Conservation (phyloP, 1,140 invertebrate genomes). For the Drosophila littoralis region DNA sequence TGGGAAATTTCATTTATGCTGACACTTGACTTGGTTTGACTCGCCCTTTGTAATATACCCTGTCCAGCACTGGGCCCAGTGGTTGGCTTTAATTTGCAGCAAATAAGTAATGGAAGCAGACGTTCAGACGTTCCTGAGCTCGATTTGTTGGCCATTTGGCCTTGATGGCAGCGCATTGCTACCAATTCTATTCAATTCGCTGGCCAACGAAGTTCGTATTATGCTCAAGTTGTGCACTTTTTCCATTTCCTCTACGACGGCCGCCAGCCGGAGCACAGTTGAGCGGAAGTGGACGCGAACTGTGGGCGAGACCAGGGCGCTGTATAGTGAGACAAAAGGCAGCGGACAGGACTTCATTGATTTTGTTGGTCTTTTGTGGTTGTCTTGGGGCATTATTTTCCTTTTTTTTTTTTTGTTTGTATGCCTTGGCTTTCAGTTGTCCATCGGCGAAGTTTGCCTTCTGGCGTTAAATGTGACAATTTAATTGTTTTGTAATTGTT, state of each 20-base stretch:
- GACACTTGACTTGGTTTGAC: slow-evolving; percentile 73
- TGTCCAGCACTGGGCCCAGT: slow-evolving; percentile 5
- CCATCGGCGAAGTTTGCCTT: slow-evolving; percentile 36
- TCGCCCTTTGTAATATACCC: slow-evolving; percentile 15
- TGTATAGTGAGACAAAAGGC: slow-evolving; percentile 25
- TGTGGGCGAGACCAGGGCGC: background rate
- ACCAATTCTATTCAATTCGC: slow-evolving; percentile 38
- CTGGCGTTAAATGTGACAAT: slow-evolving; percentile 65
- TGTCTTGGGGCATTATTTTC: slow-evolving; percentile 5
- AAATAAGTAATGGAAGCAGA: slow-evolving; percentile 79
- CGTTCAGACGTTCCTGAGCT: slow-evolving; percentile 54
- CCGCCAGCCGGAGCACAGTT: slow-evolving; percentile 27
- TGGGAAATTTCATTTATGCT: slow-evolving; percentile 83
- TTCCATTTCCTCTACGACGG: slow-evolving; percentile 64
- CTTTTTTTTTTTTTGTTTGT: slow-evolving; percentile 11
- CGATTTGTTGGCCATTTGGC: slow-evolving; percentile 68
- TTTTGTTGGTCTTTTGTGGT: slow-evolving; percentile 54
- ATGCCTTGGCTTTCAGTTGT: slow-evolving; percentile 8
- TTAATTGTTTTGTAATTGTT: slow-evolving; percentile 82
- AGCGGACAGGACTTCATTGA: slow-evolving; percentile 46
- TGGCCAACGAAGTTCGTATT: slow-evolving; percentile 60
- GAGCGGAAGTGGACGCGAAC: slow-evolving; percentile 50
- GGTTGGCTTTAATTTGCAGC: slow-evolving; percentile 72
- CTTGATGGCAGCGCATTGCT: slow-evolving; percentile 32
- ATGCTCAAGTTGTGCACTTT: slow-evolving; percentile 68